Conservation (phyloP, 1,140 invertebrate genomes). For the Lasaia peninsularis region DNA sequence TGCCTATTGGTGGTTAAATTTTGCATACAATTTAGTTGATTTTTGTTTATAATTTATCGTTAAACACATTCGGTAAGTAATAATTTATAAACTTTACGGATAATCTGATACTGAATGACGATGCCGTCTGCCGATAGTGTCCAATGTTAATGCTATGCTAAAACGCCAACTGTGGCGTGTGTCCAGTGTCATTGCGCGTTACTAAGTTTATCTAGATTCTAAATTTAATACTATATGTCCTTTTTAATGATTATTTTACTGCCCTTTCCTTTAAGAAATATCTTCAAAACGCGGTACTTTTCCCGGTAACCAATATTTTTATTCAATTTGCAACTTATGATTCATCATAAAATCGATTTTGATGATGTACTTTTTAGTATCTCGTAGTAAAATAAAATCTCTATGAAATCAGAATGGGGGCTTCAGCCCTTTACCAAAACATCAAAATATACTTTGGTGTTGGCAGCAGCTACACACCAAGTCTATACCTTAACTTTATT, state of each 20-base stretch:
- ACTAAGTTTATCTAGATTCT: neutral
- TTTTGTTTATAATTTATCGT: neutral
- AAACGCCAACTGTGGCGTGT: constrained; percentile 32
- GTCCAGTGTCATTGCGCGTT: constrained; percentile 30
- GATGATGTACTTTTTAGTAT: neutral
- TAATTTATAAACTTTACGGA: neutral
- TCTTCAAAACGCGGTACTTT: neutral
- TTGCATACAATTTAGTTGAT: neutral
- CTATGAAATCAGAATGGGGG: too few species aligned
- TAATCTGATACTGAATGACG: constrained; percentile 39
- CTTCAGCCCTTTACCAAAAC: neutral
- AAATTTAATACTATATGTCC: neutral
- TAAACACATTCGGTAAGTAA: constrained; percentile 6
- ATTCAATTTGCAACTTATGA: constrained; percentile 23
- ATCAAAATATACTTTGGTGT: neutral
- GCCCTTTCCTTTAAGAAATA: neutral
- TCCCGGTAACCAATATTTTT: constrained; percentile 6
- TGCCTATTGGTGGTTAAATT: neutral
- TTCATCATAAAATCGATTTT: constrained; percentile 29
- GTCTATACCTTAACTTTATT: too few species aligned
- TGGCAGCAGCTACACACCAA: too few species aligned
- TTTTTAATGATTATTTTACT: neutral
- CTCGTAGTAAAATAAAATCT: neutral
- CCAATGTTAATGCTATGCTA: constrained; percentile 44
- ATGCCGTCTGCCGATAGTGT: constrained; percentile 42